Conservation (phyloP, 2,113 vertebrate genomes). For the Xyliphius kryptos region DNA sequence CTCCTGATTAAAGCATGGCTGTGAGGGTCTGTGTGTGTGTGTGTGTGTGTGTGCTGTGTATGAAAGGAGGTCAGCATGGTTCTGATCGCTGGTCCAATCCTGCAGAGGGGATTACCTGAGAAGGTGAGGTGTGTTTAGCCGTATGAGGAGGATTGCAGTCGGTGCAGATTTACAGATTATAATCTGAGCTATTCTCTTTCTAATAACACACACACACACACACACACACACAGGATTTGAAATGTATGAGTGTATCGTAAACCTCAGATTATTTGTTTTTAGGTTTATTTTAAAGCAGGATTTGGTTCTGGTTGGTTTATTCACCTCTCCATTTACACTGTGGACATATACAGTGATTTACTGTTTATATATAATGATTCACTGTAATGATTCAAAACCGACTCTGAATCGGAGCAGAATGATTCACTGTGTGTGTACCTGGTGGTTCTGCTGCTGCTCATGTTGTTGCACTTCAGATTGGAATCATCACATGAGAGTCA, state of each 20-base stretch:
- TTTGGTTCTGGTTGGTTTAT: too few species aligned
- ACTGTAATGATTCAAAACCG: too few species aligned
- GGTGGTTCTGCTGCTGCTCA: constrained; percentile 62
- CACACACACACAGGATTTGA: neutral
- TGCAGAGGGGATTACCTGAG: constrained; percentile 48
- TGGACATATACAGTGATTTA: too few species aligned
- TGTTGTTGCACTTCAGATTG: constrained; percentile 45
- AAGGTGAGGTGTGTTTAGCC: constrained; percentile 61
- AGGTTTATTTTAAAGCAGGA: too few species aligned
- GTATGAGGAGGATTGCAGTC: constrained; percentile 54
- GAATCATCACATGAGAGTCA: constrained; percentile 14
- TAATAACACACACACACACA: neutral
- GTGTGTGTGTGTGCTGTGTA: too few species aligned
- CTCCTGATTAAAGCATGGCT: too few species aligned
- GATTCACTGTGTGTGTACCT: constrained; percentile 43
- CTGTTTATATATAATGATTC: too few species aligned
- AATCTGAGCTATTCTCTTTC: constrained; percentile 33
- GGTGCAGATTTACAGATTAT: constrained; percentile 61
- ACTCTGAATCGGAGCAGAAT: too few species aligned
- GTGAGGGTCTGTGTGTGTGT: neutral
- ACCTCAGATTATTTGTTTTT: too few species aligned
- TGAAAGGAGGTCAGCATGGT: constrained; percentile 29
- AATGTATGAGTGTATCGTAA: too few species aligned
- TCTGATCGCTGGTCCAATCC: constrained; percentile 18
- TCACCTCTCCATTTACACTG: too few species aligned